Conservation (phyloP, 2,888 invertebrate genomes). For the Ommatoiulus sabulosus region DNA sequence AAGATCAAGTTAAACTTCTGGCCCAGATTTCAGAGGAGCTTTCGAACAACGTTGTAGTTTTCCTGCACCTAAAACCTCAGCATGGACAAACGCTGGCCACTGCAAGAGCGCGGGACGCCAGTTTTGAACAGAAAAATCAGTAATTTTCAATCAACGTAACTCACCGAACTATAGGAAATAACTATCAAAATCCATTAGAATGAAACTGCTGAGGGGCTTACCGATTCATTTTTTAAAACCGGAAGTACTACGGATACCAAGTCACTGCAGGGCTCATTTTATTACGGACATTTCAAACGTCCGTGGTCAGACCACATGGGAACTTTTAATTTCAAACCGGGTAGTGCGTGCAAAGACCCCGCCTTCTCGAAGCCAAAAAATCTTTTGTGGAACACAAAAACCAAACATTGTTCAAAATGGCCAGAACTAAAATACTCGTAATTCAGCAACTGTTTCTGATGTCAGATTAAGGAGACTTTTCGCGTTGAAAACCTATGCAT, state of each 20-base stretch:
- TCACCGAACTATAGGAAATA: not conserved
- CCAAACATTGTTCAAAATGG: not conserved
- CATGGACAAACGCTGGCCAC: no score
- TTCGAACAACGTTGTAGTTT: not conserved
- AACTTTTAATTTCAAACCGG: conserved; percentile 1
- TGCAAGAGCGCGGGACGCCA: not conserved
- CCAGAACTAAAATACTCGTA: no score
- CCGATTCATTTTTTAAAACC: not conserved
- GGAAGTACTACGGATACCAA: not conserved
- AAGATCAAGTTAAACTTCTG: not conserved
- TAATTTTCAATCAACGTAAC: not conserved
- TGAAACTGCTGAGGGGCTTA: not conserved
- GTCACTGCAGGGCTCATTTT: not conserved
- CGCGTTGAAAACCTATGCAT: no score
- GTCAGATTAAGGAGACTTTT: no score
- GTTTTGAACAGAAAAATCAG: not conserved
- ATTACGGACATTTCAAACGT: conserved; percentile 2
- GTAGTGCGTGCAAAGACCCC: not conserved
- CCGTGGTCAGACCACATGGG: conserved; percentile 23
- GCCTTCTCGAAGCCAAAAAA: not conserved
- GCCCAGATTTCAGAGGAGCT: no score
- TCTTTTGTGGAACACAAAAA: not conserved
- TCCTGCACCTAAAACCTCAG: not conserved
- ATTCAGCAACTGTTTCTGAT: no score
- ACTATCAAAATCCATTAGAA: not conserved